Evolutionary conservation across 2,113 vertebrate genomes (phyloP).

Genomic region (Zosterops hypoxanthus): DNA sequence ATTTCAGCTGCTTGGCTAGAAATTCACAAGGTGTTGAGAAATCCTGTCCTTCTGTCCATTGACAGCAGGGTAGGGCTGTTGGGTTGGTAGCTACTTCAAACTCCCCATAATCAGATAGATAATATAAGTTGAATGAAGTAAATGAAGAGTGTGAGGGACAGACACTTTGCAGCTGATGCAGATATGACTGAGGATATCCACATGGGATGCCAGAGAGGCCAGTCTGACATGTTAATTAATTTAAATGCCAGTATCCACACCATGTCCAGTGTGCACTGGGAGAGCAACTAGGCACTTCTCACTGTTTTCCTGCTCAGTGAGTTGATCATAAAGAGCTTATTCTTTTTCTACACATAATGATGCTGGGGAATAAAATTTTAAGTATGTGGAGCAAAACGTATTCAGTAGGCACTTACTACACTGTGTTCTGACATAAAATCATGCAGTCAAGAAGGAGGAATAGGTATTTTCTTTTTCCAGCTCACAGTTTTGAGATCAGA

Average conservation of each 20-base stretch:
- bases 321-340: not conserved
- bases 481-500: not conserved
- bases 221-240: not conserved
- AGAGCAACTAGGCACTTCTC: not conserved
- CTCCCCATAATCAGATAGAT: rapidly evolving
- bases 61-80: not conserved
- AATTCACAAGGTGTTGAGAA: not conserved
- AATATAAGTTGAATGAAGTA: not conserved
- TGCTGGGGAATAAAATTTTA: not conserved
- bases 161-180: not conserved
- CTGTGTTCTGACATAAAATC: not conserved
- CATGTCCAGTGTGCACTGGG: not conserved
- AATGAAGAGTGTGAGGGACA: not conserved
- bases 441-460: not conserved
- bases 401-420: not conserved
- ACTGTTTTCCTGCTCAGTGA: not conserved
- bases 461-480: not conserved
- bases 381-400: not conserved
- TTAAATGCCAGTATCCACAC: not conserved
- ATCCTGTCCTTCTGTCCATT: not conserved
- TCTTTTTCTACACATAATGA: not conserved
- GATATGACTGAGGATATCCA: not conserved
- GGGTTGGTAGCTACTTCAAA: not conserved
- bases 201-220: not conserved
- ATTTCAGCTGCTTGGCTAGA: not conserved